These are phyloP conservation scores for Trachemys scripta DNA, from an alignment of 2,113 vertebrate genomes.

Conservation along the genomic window DNA sequence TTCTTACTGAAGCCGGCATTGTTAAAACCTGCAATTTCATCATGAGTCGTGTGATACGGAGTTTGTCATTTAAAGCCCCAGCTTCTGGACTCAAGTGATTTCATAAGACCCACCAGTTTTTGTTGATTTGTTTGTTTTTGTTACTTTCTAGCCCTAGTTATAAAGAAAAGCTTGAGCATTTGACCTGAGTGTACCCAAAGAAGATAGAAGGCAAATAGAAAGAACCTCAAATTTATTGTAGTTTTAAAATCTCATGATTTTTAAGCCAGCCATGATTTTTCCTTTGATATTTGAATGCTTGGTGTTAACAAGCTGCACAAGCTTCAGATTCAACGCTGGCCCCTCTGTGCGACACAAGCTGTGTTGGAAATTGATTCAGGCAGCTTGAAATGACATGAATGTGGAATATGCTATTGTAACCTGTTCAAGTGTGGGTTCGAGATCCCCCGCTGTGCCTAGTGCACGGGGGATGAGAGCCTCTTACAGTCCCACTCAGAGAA, in stretches of 20 bases:
- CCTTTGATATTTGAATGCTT: neutral
- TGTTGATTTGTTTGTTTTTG: neutral
- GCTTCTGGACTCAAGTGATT: neutral
- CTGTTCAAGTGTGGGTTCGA: neutral
- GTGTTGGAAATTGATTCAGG: neutral
- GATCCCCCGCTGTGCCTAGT: neutral
- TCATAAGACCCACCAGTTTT: neutral
- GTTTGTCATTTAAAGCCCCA: neutral
- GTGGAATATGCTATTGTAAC: neutral
- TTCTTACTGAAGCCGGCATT: neutral
- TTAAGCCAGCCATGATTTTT: neutral
- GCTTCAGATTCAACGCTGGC: neutral
- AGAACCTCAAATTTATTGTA: neutral
- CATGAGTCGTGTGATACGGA: neutral
- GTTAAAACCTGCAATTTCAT: neutral
- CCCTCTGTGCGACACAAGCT: neutral
- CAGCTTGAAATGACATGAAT: neutral
- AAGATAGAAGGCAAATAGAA: neutral
- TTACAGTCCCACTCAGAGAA: neutral
- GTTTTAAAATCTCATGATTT: neutral
- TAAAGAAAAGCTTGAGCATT: neutral
- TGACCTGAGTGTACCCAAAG: neutral
- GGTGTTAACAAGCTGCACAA: neutral
- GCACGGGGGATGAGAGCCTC: neutral
- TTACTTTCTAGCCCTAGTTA: neutral